A percentile compares a stretch with the other conserved stretches of the same genome.
Evolutionary conservation across 2,888 invertebrate species (phyloP).

Genomic region (Lithophane ornitopus): DNA sequence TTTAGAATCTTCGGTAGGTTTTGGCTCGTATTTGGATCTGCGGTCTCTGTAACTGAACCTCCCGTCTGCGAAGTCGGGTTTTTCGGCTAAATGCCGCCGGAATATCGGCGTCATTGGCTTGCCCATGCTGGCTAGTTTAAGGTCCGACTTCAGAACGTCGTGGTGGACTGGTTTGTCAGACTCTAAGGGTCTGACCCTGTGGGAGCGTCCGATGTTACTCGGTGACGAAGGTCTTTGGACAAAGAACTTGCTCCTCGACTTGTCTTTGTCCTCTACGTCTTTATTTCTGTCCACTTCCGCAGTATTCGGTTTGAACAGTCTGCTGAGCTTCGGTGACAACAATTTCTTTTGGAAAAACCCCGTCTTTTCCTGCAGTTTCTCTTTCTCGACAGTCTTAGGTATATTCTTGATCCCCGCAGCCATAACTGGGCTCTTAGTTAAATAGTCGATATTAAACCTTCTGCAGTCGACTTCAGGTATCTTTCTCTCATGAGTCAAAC

Average conservation of each 20-base stretch:
- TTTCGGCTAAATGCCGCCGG: slow-evolving; percentile 79
- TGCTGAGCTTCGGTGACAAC: slow-evolving; percentile 85
- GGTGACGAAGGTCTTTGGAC: slow-evolving; percentile 83
- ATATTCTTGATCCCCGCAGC: slow-evolving; percentile 78
- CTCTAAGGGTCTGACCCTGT: slow-evolving; percentile 79
- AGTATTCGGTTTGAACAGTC: slow-evolving; percentile 83
- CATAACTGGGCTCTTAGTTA: slow-evolving; percentile 75
- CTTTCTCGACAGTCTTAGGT: slow-evolving; percentile 71
- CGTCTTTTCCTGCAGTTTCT: slow-evolving; percentile 76
- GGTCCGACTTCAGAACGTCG: slow-evolving; percentile 81
- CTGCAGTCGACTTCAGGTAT: slow-evolving; percentile 77
- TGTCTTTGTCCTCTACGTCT: slow-evolving; percentile 76
- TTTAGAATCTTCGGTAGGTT: slow-evolving; percentile 71
- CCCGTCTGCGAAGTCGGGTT: slow-evolving; percentile 81
- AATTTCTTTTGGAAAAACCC: slow-evolving; percentile 84
- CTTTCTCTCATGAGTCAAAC: slow-evolving; percentile 71
- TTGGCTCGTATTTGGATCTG: slow-evolving; percentile 71
- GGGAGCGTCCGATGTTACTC: slow-evolving; percentile 72
- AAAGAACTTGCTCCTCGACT: slow-evolving; percentile 86
- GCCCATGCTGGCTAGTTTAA: slow-evolving; percentile 84
- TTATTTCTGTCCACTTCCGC: slow-evolving; percentile 76
- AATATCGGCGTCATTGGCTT: slow-evolving; percentile 89
- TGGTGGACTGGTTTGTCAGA: slow-evolving; percentile 59
- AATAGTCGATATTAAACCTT: slow-evolving; percentile 80
- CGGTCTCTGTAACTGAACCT: slow-evolving; percentile 85